A percentile compares a stretch with the other conserved stretches of the same genome.
These are phyloP conservation scores for Dryas iulia DNA, from an alignment of 1,140 invertebrate species.

Conservation along the genomic window DNA sequence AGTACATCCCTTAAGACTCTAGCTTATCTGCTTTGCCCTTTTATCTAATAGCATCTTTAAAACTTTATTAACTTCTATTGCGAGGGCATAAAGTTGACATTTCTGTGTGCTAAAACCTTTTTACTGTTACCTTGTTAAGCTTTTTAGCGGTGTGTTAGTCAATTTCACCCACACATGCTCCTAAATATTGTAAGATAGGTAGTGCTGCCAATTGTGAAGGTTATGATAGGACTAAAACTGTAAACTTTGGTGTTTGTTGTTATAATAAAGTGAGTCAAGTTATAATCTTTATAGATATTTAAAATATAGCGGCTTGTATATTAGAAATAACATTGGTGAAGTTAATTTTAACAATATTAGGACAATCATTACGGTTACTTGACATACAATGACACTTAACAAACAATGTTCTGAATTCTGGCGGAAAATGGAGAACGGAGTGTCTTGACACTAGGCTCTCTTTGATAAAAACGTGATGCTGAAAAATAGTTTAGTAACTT, in stretches of 20 bases:
- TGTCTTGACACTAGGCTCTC: no score
- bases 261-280: background rate
- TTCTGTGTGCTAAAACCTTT: background rate
- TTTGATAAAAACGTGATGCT: no score
- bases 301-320: background rate
- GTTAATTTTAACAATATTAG: no score
- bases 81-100: slow-evolving; percentile 22
- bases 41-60: slow-evolving; percentile 7
- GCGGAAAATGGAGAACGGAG: no score
- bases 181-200: slow-evolving; percentile 38
- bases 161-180: slow-evolving; percentile 46
- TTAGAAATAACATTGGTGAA: no score
- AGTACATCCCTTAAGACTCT: slow-evolving; percentile 19
- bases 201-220: slow-evolving; percentile 45
- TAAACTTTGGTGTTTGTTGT: slow-evolving; percentile 24
- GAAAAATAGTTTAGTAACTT: background rate
- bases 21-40: slow-evolving; percentile 13
- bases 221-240: slow-evolving; percentile 35
- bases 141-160: slow-evolving; percentile 20
- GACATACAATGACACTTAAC: no score
- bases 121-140: slow-evolving; percentile 1
- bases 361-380: no score
- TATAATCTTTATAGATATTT: slow-evolving; percentile 15
- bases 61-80: slow-evolving; percentile 19
- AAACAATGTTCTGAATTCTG: no score